Evolutionary conservation across 2,113 vertebrate genomes (phyloP), one percentile per base, ranked within the genome.

Genomic region (Rostratula benghalensis): DNA sequence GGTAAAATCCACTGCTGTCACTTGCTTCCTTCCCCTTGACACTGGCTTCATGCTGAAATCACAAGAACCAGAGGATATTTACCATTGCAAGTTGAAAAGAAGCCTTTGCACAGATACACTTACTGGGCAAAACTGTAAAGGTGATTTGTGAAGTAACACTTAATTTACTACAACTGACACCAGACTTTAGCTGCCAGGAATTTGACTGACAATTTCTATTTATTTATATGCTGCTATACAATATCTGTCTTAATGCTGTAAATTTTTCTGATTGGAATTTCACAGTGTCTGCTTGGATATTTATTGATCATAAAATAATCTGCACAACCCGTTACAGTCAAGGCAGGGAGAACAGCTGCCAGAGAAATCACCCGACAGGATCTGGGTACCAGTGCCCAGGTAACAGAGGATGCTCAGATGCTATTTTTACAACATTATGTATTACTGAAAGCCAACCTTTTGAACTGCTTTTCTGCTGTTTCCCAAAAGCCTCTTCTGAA

Each of bases 221-320:
- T 98, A 96, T 98, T 98, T 98, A 97, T 98, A 97, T 88, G 86
- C 94, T 95, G 68, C 95, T 96, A 94, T 95, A 96, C 97, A 97
- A 95, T 96, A 96, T 96, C 89, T 96, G 94, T 92, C 94, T 97
- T 97, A 94, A 97, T 83, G 95, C 57, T 97, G 97, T 97, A 98
- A 98, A 98, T 98, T 98, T 88, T 97, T 98, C 91, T 93, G 97
- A 97, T 97, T 97, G 95, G 97, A 97, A 98, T 98, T 98, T 97
- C 97, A 96, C 96, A 94, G 93, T 89, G 88, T 94, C 96, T 97
- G 92, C 83, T 75, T 80, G n/a, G 87, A 81, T 97, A 96, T 97
- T 97, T 98, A 97, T 97, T 94, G 95, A 96, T 97, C 92, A 73
- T 94, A 89, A 84, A 96, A 89, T 95, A 92, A 95, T 81, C 67